Percentiles rank a stretch among this genome's conserved stretches.
phyloP scores from a whole-genome alignment of 2,888 invertebrate genomes.

The Catocala sponsa region DNA sequence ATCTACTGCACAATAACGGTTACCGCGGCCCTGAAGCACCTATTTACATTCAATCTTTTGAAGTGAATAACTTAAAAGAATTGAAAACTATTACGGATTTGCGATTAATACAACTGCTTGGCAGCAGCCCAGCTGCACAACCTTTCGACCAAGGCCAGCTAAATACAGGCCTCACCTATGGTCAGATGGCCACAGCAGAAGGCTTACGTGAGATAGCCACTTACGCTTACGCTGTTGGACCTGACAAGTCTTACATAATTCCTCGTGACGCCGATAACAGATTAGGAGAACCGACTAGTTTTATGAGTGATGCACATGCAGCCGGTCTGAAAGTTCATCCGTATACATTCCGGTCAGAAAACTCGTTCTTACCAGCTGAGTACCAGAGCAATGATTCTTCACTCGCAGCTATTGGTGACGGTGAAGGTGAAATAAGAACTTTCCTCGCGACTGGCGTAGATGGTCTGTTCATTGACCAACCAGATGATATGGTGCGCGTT shows the following conservation, averaged over 20 bases:
- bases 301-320: constrained; percentile 73
- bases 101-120: constrained; percentile 72
- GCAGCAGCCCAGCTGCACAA: constrained; percentile 46
- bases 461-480: constrained; percentile 79
- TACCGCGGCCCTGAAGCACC: constrained; percentile 69
- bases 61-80: constrained; percentile 77
- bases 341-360: constrained; percentile 80
- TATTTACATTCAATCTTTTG: constrained; percentile 81
- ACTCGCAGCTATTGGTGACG: constrained; percentile 65
- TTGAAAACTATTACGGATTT: constrained; percentile 72
- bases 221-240: constrained; percentile 79
- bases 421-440: constrained; percentile 68
- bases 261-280: constrained; percentile 66
- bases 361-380: constrained; percentile 72
- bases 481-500: constrained; percentile 69
- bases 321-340: constrained; percentile 80
- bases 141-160: constrained; percentile 71
- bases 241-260: constrained; percentile 77
- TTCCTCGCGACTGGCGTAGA: constrained; percentile 77
- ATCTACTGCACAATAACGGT: constrained; percentile 73
- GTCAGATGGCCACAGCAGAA: constrained; percentile 75
- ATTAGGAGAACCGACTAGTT: constrained; percentile 68
- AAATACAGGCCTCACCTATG: constrained; percentile 72
- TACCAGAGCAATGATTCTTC: constrained; percentile 64
- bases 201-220: constrained; percentile 75